Evolutionary conservation across 1,140 invertebrate species (phyloP).

Genomic region (Scaptodrosophila lebanonensis): DNA sequence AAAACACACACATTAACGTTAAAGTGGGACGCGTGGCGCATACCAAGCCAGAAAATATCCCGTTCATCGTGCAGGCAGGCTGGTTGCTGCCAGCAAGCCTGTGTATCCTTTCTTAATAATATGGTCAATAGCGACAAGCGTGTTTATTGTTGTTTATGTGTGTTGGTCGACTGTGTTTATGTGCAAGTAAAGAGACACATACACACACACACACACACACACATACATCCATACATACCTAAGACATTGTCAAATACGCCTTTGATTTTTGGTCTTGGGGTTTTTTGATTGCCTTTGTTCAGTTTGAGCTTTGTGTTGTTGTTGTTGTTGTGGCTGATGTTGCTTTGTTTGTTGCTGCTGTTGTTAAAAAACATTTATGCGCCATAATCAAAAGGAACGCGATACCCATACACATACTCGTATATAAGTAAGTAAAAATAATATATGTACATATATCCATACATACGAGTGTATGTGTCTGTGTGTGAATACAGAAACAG

Average conservation of each 20-base stretch:
- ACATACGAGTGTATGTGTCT: too few species aligned
- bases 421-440: too few species aligned
- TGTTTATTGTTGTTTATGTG: constrained; percentile 73
- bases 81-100: constrained; percentile 5
- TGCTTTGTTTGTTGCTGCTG: not conserved
- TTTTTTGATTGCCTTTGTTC: constrained; percentile 64
- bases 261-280: constrained; percentile 51
- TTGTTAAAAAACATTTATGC: constrained; percentile 75
- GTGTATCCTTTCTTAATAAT: constrained; percentile 43
- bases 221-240: constrained; percentile 19
- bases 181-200: constrained; percentile 1
- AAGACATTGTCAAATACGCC: constrained; percentile 50
- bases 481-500: too few species aligned
- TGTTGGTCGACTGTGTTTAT: constrained; percentile 22
- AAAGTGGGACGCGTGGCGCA: not conserved
- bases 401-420: constrained; percentile 17
- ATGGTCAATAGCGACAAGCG: constrained; percentile 59
- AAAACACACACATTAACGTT: not conserved
- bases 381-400: constrained; percentile 53
- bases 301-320: constrained; percentile 15
- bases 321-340: too few species aligned
- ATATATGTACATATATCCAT: too few species aligned
- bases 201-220: constrained; percentile 14
- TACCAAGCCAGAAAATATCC: not conserved
- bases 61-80: too few species aligned